Base-by-base conservation (phyloP, 2,113 vertebrate species). In the Plectropomus leopardus region DNA sequence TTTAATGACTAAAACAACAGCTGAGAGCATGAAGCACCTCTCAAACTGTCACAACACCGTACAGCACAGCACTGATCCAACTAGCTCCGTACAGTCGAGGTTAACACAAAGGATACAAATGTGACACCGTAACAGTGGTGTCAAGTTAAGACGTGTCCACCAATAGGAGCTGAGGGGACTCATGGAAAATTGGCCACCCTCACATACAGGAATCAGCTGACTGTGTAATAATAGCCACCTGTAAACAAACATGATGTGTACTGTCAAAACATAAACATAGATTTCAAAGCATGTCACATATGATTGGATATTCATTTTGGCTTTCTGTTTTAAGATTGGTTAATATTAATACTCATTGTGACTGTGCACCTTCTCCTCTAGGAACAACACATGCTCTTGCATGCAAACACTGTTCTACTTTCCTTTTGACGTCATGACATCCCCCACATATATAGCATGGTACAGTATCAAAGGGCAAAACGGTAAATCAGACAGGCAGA, bases 221-320 rank as follows among this genome's bases (percentile, higher is more conserved):
- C 44, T 4, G 66, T 59, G 75, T 81, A 84, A 88, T 67, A 83
- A 61, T 63, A 88, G 55, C 30, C 13, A 1, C 7, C 59, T 71
- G 68, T 76, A 85, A 78, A 89, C 84, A 89, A 83, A 87, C 48
- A 71, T 17, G 7, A 32, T 10, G 15, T 47, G 64, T 23, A 16
- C 26, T 1, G 24, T 47, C 48, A 28, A 81, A 82, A 73, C 26
- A 68, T 53, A 69, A 81, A 79, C 42, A 65, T 10, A 58, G 42
- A 67, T n/a, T 4, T 50, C n/a, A 42, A 45, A 72, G 66, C 19
- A 42, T 69, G 70, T 17, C 26, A 47, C 23, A 3, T 48, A 36
- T 66, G 72, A 77, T 68, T 85, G 61, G 80, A 60, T 40, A 21
- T 53, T 7, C 5, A 19, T 72, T 57, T 59, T 59, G 42, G 42